Conservation (phyloP, 2,113 vertebrate genomes). For the Sclerurus mexicanus region DNA sequence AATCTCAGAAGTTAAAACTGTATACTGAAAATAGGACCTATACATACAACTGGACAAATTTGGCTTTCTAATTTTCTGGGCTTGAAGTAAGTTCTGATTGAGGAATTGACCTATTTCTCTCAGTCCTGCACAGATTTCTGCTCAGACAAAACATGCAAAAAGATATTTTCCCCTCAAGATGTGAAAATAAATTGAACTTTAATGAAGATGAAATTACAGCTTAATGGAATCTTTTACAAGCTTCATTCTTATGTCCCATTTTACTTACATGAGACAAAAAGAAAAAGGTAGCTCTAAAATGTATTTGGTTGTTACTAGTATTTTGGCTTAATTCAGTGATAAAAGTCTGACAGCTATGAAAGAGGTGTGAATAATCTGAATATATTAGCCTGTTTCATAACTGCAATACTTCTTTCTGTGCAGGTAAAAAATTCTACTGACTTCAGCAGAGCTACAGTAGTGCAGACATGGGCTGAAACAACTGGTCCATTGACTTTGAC, state of each 20-base stretch:
- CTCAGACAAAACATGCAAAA: background rate
- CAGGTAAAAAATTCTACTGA: background rate
- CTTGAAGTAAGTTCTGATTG: background rate
- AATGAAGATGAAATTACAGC: background rate
- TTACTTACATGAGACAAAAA: background rate
- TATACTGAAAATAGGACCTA: background rate
- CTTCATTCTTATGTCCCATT: background rate
- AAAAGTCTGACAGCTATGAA: background rate
- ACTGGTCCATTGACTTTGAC: background rate
- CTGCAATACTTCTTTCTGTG: background rate
- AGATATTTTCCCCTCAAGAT: background rate
- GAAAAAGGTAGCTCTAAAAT: background rate
- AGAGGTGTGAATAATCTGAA: background rate
- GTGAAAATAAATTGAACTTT: background rate
- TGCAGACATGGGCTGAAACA: background rate
- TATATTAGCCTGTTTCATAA: background rate
- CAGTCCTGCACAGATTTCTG: background rate
- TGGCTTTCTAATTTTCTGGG: background rate
- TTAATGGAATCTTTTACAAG: background rate
- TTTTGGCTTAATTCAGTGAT: background rate
- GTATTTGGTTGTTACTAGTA: background rate
- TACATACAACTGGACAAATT: background rate
- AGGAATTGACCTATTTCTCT: background rate
- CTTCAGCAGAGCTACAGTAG: background rate
- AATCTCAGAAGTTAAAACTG: background rate